Evolutionary conservation across 2,113 vertebrate genomes (phyloP).

Genomic region (Vicugna pacos): DNA sequence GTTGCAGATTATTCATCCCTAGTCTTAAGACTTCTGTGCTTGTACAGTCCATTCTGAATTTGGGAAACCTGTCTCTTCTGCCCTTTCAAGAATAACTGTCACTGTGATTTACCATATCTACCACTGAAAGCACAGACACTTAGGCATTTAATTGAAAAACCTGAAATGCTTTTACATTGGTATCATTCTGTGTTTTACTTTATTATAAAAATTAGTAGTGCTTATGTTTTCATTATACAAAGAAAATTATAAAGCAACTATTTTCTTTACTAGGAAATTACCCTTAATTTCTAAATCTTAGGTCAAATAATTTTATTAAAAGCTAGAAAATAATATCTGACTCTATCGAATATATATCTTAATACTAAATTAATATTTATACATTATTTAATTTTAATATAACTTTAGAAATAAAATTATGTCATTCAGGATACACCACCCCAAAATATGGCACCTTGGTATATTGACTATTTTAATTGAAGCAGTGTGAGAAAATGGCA

Average conservation of each 20-base stretch:
- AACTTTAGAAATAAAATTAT: conserved; percentile 20
- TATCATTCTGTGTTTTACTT: neutral
- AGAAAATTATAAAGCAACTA: conserved; percentile 42
- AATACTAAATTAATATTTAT: neutral
- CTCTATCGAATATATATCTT: neutral
- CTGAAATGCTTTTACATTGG: neutral
- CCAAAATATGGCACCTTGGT: neutral
- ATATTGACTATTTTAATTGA: neutral
- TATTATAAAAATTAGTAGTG: conserved; percentile 33
- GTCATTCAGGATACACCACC: neutral
- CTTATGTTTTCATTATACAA: conserved; percentile 53
- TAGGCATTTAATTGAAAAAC: conserved; percentile 4
- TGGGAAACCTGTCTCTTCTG: neutral
- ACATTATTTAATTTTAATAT: neutral
- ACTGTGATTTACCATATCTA: neutral
- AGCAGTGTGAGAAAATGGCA: neutral
- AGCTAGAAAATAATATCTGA: neutral
- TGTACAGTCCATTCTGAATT: neutral
- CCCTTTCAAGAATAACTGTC: neutral
- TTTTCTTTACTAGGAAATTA: conserved; percentile 35
- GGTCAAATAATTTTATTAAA: conserved; percentile 22
- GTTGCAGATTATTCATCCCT: neutral
- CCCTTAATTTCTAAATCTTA: neutral
- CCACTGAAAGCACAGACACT: neutral
- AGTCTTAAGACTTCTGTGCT: neutral